Evolutionary conservation across 2,888 invertebrate genomes (phyloP).

Genomic region (Xestia rhomboidea): DNA sequence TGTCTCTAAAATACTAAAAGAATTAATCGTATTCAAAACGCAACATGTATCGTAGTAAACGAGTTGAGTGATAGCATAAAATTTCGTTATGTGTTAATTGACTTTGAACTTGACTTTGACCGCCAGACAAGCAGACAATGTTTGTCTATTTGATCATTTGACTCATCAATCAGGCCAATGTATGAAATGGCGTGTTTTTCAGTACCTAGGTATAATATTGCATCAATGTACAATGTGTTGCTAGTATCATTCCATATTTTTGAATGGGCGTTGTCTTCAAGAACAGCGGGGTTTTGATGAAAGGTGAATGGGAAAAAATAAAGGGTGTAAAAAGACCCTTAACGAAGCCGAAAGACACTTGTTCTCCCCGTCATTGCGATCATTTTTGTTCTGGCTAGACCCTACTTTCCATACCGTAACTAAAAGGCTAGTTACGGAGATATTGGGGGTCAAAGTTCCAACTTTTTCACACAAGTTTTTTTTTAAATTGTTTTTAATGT

Average conservation of each 20-base stretch:
- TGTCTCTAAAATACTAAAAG: neutral
- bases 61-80: neutral
- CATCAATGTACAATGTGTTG: conserved; percentile 10
- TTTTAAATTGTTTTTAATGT: too few relatives aligned
- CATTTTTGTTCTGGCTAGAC: too few relatives aligned
- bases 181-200: conserved; percentile 50
- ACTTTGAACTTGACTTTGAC: conserved; percentile 67
- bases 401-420: too few relatives aligned
- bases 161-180: conserved; percentile 34
- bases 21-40: neutral
- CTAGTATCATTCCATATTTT: conserved; percentile 5
- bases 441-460: too few relatives aligned
- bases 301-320: too few relatives aligned
- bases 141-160: conserved; percentile 38
- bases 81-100: conserved; percentile 43
- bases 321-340: too few relatives aligned
- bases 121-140: conserved; percentile 33
- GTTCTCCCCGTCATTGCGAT: too few relatives aligned
- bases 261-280: too few relatives aligned
- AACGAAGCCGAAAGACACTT: too few relatives aligned
- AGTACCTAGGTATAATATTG: conserved; percentile 15
- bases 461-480: too few relatives aligned
- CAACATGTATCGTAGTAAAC: conserved; percentile 6
- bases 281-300: too few relatives aligned
- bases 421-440: too few relatives aligned